Percentiles rank a stretch among this genome's conserved stretches.
These are phyloP conservation scores for Sapajus apella DNA, from an alignment of 2,113 vertebrate genomes.

Conservation along the genomic window DNA sequence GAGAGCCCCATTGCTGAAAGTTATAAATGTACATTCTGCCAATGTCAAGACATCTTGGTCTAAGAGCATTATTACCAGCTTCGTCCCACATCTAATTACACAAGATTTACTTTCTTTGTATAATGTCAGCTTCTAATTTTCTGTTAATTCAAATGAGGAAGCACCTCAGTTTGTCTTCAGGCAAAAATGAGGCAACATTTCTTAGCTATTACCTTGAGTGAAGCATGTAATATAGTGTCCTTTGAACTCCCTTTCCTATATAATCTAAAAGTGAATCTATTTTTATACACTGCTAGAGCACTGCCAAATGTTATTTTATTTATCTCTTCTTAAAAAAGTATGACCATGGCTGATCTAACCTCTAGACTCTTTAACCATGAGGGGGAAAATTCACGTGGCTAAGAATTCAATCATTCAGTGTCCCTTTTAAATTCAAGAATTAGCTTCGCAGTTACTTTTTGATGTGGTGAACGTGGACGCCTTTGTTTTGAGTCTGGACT, in stretches of 20 bases:
- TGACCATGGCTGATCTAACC: neutral
- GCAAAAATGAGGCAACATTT: neutral
- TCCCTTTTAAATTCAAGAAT: neutral
- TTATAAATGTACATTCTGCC: too few species aligned
- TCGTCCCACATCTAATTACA: neutral
- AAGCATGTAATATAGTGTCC: neutral
- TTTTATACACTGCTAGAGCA: neutral
- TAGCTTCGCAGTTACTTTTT: neutral
- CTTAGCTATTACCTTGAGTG: neutral
- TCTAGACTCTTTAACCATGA: neutral
- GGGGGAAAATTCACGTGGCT: neutral
- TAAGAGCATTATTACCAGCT: neutral
- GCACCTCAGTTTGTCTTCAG: neutral
- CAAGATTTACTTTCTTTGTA: neutral
- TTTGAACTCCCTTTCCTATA: neutral
- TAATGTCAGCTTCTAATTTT: neutral
- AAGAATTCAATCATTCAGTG: neutral
- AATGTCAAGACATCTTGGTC: neutral
- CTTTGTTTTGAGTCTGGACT: neutral
- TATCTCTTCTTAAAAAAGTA: neutral
- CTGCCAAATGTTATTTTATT: neutral
- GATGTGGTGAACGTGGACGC: neutral
- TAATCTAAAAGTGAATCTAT: neutral
- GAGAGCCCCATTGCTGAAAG: neutral
- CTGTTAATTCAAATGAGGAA: neutral